These are phyloP conservation scores for Urocyon cinereoargenteus DNA, from an alignment of 2,797 vertebrate species.

Conservation along the genomic window DNA sequence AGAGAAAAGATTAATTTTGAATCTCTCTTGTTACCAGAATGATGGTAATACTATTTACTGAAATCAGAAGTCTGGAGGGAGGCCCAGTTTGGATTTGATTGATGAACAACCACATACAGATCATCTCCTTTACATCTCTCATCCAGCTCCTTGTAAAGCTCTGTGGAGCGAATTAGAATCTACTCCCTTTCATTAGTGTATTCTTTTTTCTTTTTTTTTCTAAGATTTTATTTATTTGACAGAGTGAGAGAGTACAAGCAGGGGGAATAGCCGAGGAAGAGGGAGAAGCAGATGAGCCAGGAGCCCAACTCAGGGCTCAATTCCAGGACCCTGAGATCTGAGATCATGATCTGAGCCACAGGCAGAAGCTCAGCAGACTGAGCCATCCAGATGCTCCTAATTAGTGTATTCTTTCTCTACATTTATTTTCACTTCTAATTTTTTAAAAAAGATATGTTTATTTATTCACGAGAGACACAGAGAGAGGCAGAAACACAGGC, in stretches of 20 bases:
- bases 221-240: no score
- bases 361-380: no score
- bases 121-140: not conserved
- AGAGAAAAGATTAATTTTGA: not conserved
- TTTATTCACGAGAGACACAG: no score
- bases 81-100: conserved; percentile 24
- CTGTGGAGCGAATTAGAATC: not conserved
- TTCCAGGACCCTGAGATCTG: no score
- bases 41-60: not conserved
- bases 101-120: not conserved
- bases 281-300: no score
- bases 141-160: not conserved
- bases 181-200: not conserved
- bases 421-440: not conserved
- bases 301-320: no score
- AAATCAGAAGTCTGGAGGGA: not conserved
- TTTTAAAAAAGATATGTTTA: not conserved
- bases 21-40: not conserved
- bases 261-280: no score
- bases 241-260: no score
- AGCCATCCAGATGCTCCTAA: no score
- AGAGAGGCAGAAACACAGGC: no score
- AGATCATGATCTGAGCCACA: no score
- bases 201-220: no score
- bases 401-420: not conserved